Conservation (phyloP, 2,113 vertebrate genomes). For the Zingel zingel region DNA sequence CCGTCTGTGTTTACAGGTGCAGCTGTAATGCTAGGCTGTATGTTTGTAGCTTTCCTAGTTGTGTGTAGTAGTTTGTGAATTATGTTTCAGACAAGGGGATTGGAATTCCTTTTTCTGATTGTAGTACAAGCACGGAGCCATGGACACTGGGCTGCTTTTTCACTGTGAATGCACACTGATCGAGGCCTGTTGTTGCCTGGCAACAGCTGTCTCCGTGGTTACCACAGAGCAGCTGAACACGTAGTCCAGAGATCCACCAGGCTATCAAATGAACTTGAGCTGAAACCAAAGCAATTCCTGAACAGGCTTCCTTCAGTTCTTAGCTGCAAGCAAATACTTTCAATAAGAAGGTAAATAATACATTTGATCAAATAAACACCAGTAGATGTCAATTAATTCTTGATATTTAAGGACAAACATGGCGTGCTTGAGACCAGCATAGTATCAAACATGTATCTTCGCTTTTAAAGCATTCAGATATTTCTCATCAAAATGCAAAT, state of each 20-base stretch:
- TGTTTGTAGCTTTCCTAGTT: neutral
- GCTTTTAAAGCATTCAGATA: neutral
- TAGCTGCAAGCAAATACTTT: constrained; percentile 26
- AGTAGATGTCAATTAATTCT: neutral
- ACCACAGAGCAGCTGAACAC: constrained; percentile 80
- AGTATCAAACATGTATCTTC: neutral
- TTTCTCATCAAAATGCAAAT: neutral
- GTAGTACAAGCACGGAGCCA: constrained; percentile 63
- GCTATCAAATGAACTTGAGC: constrained; percentile 77
- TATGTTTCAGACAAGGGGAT: constrained; percentile 42
- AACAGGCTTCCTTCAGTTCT: constrained; percentile 47
- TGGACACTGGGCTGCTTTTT: constrained; percentile 62
- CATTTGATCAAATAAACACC: constrained; percentile 2
- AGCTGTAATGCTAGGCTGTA: neutral
- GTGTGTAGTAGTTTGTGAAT: constrained; percentile 24
- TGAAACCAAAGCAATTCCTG: constrained; percentile 61
- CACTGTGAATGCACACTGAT: constrained; percentile 73
- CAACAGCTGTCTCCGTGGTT: constrained; percentile 86
- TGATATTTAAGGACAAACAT: constrained; percentile 1
- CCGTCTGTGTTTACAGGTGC: constrained; percentile 9
- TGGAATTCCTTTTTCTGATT: constrained; percentile 66
- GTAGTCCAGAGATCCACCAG: constrained; percentile 79
- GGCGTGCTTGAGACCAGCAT: neutral
- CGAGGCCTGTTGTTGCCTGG: constrained; percentile 83
- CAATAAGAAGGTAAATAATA: neutral